Percentiles rank a stretch among this genome's conserved stretches.
These are phyloP conservation scores for Plotosus lineatus DNA, from an alignment of 2,113 vertebrate species.

Conservation along the genomic window DNA sequence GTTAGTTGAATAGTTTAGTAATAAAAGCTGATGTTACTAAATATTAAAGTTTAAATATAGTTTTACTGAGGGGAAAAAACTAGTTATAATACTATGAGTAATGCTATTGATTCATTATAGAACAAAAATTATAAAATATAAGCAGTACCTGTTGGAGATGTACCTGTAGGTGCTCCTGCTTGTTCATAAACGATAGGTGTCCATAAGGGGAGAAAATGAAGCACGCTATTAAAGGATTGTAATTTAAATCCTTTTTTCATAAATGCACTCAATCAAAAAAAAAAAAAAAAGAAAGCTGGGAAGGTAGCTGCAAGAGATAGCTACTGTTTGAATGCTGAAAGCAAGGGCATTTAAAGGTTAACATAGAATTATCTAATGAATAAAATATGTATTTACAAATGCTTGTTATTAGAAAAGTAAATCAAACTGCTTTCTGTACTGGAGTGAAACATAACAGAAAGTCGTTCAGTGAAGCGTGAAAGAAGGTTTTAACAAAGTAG, in stretches of 20 bases:
- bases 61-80: too few species aligned
- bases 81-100: too few species aligned
- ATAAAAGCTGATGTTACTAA: background rate
- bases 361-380: background rate
- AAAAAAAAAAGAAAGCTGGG: background rate
- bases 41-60: too few species aligned
- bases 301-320: background rate
- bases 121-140: background rate
- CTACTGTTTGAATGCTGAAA: background rate
- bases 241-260: background rate
- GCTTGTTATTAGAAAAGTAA: background rate
- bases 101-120: too few species aligned
- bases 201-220: background rate
- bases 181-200: background rate
- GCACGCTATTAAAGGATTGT: slow-evolving; percentile 16
- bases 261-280: background rate
- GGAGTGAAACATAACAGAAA: background rate
- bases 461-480: background rate
- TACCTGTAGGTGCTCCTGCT: slow-evolving; percentile 22
- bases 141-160: slow-evolving; percentile 18
- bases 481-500: background rate
- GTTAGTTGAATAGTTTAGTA: background rate
- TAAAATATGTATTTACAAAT: background rate
- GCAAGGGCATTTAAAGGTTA: background rate
- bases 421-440: background rate